Percentiles rank a stretch among this genome's conserved stretches.
Evolutionary conservation across 1,140 invertebrate genomes (phyloP).

Genomic region (Cydia strobilella): DNA sequence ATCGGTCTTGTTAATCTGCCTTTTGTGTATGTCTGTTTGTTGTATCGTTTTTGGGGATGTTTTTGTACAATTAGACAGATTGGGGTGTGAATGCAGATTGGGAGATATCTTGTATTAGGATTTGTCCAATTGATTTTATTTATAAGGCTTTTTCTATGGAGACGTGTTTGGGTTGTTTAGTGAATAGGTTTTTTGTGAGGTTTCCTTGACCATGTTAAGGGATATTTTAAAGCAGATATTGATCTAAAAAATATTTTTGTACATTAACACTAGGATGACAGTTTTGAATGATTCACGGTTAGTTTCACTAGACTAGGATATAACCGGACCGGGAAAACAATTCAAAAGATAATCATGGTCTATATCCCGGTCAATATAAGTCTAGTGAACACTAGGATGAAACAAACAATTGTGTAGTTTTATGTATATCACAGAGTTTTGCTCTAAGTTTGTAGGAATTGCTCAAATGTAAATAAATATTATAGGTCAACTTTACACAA

Average conservation of each 20-base stretch:
- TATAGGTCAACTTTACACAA: too few species aligned
- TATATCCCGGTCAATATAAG: too few species aligned
- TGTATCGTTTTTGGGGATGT: constrained; percentile 52
- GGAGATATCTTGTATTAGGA: constrained; percentile 44
- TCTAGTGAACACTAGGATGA: too few species aligned
- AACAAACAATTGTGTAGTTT: too few species aligned
- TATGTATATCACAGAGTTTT: too few species aligned
- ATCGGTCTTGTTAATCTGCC: constrained; percentile 59
- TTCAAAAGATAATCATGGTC: too few species aligned
- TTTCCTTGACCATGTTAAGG: constrained; percentile 1
- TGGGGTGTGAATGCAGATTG: constrained; percentile 66
- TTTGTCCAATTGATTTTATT: constrained; percentile 41
- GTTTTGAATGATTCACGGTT: too few species aligned
- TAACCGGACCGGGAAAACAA: too few species aligned
- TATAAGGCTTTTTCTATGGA: constrained; percentile 21
- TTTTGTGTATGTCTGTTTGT: constrained; percentile 71
- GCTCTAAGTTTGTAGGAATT: too few species aligned
- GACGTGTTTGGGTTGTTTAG: not conserved
- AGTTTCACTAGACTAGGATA: too few species aligned
- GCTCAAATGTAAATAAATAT: too few species aligned
- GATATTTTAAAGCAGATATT: not conserved
- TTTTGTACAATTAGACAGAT: constrained; percentile 75
- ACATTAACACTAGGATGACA: too few species aligned
- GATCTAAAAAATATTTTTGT: not conserved
- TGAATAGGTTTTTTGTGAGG: constrained; percentile 23